Conservation (phyloP, 1,140 invertebrate species). For the Anoplophora glabripennis region DNA sequence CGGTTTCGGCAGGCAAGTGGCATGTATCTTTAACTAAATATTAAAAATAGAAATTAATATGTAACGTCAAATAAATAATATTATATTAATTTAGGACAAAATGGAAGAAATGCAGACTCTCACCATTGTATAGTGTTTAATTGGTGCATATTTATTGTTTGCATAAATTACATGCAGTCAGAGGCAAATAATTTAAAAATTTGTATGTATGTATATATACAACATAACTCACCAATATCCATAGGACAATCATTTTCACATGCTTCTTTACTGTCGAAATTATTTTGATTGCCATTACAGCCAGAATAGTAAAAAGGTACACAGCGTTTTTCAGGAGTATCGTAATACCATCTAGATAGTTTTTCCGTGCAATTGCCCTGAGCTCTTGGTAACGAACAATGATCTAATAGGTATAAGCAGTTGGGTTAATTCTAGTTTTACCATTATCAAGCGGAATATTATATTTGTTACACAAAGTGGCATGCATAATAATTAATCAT, state of each 20-base stretch:
- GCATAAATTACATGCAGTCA: not conserved
- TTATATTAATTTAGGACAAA: not conserved
- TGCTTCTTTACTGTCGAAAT: slow-evolving; percentile 72
- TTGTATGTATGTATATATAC: not conserved
- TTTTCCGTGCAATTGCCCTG: slow-evolving; percentile 79
- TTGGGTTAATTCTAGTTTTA: slow-evolving; percentile 1
- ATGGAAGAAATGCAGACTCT: too few species aligned
- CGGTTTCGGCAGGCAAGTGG: slow-evolving; percentile 68
- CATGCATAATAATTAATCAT: not conserved
- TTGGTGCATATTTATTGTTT: not conserved
- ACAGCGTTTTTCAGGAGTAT: slow-evolving; percentile 80
- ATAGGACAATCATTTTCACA: slow-evolving; percentile 80
- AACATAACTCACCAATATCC: slow-evolving; percentile 72
- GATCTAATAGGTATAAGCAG: slow-evolving; percentile 54
- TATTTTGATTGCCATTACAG: slow-evolving; percentile 87
- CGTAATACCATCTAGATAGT: slow-evolving; percentile 82
- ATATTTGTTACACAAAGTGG: not conserved
- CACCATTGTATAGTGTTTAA: not conserved
- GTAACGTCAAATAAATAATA: not conserved
- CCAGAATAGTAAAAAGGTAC: slow-evolving; percentile 94
- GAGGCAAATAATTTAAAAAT: not conserved
- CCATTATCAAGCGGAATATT: not conserved
- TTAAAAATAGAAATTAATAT: slow-evolving; percentile 19
- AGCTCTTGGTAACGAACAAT: slow-evolving; percentile 75
- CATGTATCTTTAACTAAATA: slow-evolving; percentile 71